A percentile compares a stretch with the other conserved stretches of the same genome.
Conservation (phyloP, 2,888 invertebrate species). For the Eupithecia abbreviata region DNA sequence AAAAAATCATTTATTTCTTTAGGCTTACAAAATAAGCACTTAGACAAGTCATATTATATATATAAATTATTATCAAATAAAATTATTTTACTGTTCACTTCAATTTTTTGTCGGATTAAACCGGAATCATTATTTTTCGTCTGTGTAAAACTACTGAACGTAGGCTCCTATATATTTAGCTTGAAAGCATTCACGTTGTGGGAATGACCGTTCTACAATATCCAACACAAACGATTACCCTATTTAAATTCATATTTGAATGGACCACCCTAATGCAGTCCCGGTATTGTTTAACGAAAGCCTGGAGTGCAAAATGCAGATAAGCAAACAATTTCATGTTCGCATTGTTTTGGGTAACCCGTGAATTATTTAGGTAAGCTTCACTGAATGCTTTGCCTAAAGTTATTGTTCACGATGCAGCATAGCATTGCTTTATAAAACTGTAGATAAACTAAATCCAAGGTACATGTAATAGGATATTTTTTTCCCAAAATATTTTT, state of each 20-base stretch:
- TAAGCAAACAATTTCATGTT: conserved; percentile 26
- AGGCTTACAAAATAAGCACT: too few species aligned
- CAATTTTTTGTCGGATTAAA: too few species aligned
- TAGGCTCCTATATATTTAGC: too few species aligned
- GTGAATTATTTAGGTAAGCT: not conserved
- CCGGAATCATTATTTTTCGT: not conserved
- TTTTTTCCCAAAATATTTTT: too few species aligned
- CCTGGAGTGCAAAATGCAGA: conserved; percentile 33
- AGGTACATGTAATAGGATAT: too few species aligned
- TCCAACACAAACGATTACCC: conserved; percentile 2
- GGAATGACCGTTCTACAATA: not conserved
- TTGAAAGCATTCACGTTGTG: not conserved
- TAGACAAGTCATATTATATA: too few species aligned
- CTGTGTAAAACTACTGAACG: not conserved
- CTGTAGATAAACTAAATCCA: too few species aligned
- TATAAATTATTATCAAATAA: too few species aligned
- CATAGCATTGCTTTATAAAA: not conserved
- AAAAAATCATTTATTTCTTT: too few species aligned
- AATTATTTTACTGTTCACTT: too few species aligned
- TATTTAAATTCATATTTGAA: conserved; percentile 22
- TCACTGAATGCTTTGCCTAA: conserved; percentile 8
- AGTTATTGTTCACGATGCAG: not conserved
- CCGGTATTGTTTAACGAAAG: conserved; percentile 31
- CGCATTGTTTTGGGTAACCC: conserved; percentile 25
- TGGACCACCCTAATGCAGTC: conserved; percentile 15